Evolutionary conservation across 1,140 invertebrate genomes (phyloP), one percentile per base, ranked within the genome.

Genomic region (Temnothorax longispinosus): DNA sequence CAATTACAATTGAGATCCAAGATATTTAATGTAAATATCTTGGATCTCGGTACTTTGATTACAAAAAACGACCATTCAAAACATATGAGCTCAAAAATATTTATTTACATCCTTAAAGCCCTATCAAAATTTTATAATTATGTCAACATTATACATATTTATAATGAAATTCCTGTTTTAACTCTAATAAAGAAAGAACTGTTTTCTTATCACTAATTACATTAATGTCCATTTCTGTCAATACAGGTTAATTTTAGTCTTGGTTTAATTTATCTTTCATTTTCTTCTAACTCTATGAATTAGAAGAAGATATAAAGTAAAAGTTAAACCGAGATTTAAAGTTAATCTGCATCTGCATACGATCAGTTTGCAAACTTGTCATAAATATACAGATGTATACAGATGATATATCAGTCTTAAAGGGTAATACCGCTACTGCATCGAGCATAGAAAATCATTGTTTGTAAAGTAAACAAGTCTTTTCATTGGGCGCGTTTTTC

Each of bases 391-490:
- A 27, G 27, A 27, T 27, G 27, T 27, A 27, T 35, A 18, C 41
- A 60, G 5, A 47, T 38, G 5, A 5, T 69, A 27, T 15, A 47
- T 4, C 7, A 18, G 41, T 76, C 62, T 78, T n/a, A 21, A 82
- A 58, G n/a, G 50, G 15, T 85, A 81, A 89, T 89, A 82, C 71
- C 65, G 72, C 32, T 27, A 32, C 65, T 52, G 72, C 47, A 56
- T 60, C 4, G 58, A 56, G 38, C 27, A 27, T 72, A 78, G 85
- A 47, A 67, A 87, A 88, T 52, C 64, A 74, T 65, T 90, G 89
- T 87, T 90, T 90, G 64, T 56, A 88, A 67, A 90, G 86, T 82
- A 90, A 90, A 90, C 89, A 90, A 77, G 54, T 82, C 44, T 89
- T 54, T 65, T 54, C 58, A 65, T 60, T 77, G 38, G 27, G n/a